Percentiles rank a stretch among this genome's conserved stretches.
Conservation (phyloP, 2,888 invertebrate species). For the Eumerus sabulonum region DNA sequence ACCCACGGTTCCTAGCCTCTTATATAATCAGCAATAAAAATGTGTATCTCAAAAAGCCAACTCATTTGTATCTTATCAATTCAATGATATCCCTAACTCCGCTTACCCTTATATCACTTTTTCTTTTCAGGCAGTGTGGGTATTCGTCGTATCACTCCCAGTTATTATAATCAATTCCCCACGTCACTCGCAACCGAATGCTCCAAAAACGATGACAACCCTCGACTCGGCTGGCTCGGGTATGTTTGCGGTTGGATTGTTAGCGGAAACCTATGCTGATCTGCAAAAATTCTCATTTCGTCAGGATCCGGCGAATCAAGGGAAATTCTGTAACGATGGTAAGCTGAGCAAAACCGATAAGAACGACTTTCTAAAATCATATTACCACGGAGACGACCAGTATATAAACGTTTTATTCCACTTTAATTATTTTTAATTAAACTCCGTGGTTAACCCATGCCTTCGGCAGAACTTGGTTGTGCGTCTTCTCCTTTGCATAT, state of each 20-base stretch:
- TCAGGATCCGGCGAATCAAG: constrained; percentile 92
- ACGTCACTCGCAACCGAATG: constrained; percentile 85
- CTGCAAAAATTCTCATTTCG: constrained; percentile 94
- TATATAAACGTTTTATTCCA: too few species aligned
- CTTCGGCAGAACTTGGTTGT: too few species aligned
- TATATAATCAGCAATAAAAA: too few species aligned
- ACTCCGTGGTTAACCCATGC: too few species aligned
- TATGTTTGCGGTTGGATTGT: constrained; percentile 89
- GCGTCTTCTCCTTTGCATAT: too few species aligned
- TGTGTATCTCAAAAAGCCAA: too few species aligned
- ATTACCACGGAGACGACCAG: too few species aligned
- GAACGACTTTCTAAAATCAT: neutral
- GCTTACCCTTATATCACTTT: constrained; percentile 3
- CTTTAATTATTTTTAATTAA: too few species aligned
- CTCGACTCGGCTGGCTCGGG: constrained; percentile 92
- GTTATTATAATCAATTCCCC: constrained; percentile 95
- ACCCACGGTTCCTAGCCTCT: too few species aligned
- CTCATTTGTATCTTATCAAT: too few species aligned
- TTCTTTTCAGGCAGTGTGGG: constrained; percentile 90
- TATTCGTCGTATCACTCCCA: constrained; percentile 93
- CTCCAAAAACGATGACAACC: constrained; percentile 92
- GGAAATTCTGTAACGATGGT: constrained; percentile 96
- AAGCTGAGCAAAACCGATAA: too few species aligned
- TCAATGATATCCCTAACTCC: too few species aligned
- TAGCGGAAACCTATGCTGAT: constrained; percentile 94